Evolutionary conservation across 1,140 invertebrate genomes (phyloP).

Genomic region (Euglossa dilemma): DNA sequence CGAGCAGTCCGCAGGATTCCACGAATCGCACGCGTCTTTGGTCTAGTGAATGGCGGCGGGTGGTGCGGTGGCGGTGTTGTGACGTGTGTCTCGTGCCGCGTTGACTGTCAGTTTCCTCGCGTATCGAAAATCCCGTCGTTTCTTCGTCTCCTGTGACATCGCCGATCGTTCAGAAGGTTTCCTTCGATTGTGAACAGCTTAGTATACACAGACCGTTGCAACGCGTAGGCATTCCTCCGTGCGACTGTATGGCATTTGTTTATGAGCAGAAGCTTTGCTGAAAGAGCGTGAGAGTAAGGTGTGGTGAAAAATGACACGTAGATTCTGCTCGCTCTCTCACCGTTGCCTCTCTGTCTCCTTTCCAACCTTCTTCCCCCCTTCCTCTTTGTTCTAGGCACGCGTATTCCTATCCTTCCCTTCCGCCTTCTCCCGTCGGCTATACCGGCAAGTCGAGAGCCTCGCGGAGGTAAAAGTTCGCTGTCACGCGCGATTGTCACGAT

Average conservation of each 20-base stretch:
- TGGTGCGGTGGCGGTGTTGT: constrained; percentile 49
- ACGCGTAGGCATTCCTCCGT: neutral
- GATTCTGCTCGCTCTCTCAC: constrained; percentile 23
- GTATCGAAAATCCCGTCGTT: neutral
- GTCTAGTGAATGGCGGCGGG: constrained; percentile 55
- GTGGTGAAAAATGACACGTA: constrained; percentile 50
- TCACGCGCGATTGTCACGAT: constrained; percentile 16
- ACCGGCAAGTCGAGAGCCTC: neutral
- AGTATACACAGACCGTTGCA: neutral
- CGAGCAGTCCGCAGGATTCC: neutral
- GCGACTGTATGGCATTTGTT: constrained; percentile 26
- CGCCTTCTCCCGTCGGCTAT: neutral
- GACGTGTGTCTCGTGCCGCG: constrained; percentile 52
- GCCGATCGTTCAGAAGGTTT: neutral
- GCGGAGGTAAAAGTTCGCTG: constrained; percentile 10
- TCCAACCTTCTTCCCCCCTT: neutral
- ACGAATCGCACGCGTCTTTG: constrained; percentile 43
- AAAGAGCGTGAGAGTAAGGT: constrained; percentile 30
- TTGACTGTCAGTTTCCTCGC: constrained; percentile 52
- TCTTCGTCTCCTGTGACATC: neutral
- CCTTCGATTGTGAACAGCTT: neutral
- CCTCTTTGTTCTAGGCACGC: constrained; percentile 29
- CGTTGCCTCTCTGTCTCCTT: neutral
- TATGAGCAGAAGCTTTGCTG: constrained; percentile 17
- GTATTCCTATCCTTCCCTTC: constrained; percentile 18